Evolutionary conservation across 2,797 vertebrate species (phyloP).

Genomic region (Denticeps clupeoides): DNA sequence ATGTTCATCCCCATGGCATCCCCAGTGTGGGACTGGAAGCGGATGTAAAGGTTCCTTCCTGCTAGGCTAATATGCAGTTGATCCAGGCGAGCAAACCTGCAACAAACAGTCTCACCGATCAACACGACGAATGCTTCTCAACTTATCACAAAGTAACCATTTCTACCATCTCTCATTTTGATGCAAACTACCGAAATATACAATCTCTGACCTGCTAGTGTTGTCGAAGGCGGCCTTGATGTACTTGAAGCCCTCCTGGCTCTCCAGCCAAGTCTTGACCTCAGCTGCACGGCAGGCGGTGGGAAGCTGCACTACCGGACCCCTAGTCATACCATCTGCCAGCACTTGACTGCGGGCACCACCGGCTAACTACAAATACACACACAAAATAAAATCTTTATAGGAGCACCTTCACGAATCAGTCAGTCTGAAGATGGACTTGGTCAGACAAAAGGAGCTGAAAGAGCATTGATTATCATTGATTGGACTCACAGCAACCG

Average conservation of each 20-base stretch:
- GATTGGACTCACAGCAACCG: conserved; percentile 73
- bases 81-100: conserved; percentile 89
- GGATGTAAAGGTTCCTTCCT: conserved; percentile 87
- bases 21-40: conserved; percentile 85
- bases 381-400: background rate
- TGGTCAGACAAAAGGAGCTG: too few relatives aligned
- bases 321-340: conserved; percentile 90
- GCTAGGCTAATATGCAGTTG: conserved; percentile 76
- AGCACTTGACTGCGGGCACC: conserved; percentile 80
- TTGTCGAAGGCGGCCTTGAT: conserved; percentile 83
- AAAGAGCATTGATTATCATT: background rate
- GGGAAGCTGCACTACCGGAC: conserved; percentile 81
- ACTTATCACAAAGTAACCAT: too few relatives aligned
- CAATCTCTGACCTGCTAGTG: conserved; percentile 76
- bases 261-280: conserved; percentile 90
- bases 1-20: conserved; percentile 99
- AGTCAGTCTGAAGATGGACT: too few relatives aligned
- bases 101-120: conserved; percentile 15
- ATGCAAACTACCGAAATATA: too few relatives aligned
- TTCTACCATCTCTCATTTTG: too few relatives aligned
- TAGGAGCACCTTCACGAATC: too few relatives aligned
- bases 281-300: conserved; percentile 83
- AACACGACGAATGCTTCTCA: too few relatives aligned
- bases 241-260: conserved; percentile 66
- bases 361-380: conserved; percentile 64